Percentiles rank a stretch among this genome's conserved stretches.
These are phyloP conservation scores for Halcyon smyrnensis DNA, from an alignment of 2,797 vertebrate species.

Conservation along the genomic window DNA sequence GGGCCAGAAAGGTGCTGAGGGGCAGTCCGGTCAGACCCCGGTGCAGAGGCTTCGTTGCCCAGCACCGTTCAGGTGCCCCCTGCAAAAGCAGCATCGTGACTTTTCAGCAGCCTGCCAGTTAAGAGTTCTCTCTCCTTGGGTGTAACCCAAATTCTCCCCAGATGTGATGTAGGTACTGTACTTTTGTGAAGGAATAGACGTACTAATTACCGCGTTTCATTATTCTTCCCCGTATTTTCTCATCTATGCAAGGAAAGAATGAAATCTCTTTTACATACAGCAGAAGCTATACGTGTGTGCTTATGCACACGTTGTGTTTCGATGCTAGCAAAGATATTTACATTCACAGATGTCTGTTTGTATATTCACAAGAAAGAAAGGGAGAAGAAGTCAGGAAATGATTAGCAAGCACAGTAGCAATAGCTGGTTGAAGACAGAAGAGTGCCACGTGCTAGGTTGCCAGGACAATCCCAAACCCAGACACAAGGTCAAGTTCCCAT, in stretches of 20 bases:
- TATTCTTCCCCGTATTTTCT: background rate
- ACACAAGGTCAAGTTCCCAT: background rate
- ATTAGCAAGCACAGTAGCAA: background rate
- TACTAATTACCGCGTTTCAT: background rate
- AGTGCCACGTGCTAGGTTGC: accelerated
- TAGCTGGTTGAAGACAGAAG: background rate
- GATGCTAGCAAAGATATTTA: background rate
- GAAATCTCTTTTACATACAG: background rate
- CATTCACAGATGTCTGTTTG: background rate
- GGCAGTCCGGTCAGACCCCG: background rate
- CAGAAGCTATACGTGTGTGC: background rate
- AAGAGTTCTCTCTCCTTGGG: background rate
- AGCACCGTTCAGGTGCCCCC: accelerated
- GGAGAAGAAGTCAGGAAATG: no score
- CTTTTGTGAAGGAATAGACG: background rate
- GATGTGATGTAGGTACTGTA: background rate
- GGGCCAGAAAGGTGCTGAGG: background rate
- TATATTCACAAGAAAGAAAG: background rate
- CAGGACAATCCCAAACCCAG: background rate
- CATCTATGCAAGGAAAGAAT: background rate
- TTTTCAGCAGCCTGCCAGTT: background rate
- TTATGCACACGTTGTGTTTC: accelerated
- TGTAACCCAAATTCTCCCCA: background rate
- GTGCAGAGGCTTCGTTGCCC: accelerated
- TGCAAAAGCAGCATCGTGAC: background rate